A percentile compares a stretch with the other conserved stretches of the same genome.
Evolutionary conservation across 2,797 vertebrate species (phyloP).

Genomic region (Spinibarbus caldwelli): DNA sequence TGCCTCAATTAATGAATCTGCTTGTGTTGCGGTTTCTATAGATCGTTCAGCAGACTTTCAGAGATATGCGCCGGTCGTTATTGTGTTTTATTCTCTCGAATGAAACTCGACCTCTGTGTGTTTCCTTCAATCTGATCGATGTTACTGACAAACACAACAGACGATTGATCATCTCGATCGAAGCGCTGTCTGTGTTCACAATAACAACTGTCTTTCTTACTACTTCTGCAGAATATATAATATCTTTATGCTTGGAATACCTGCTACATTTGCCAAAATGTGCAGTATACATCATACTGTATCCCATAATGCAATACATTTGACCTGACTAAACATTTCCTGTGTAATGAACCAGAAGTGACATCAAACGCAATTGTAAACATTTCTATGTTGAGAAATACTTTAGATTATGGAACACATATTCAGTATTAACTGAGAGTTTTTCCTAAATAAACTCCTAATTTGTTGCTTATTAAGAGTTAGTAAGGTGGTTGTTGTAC

Average conservation of each 20-base stretch:
- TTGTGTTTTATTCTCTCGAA: neutral
- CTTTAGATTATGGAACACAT: neutral
- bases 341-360: neutral
- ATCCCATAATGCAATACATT: neutral
- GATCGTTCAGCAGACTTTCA: neutral
- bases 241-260: neutral
- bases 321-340: neutral
- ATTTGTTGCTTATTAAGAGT: too few relatives aligned
- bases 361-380: neutral
- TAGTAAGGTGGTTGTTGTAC: too few relatives aligned
- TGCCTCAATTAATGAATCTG: neutral
- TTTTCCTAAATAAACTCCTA: neutral
- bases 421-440: neutral
- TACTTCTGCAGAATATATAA: too few relatives aligned
- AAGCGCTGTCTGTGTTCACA: too few relatives aligned
- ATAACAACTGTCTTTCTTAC: too few relatives aligned
- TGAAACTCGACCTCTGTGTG: neutral
- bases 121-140: too few relatives aligned
- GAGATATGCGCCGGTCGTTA: neutral
- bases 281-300: neutral
- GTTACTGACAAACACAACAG: too few relatives aligned
- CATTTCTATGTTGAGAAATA: neutral
- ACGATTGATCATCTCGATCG: too few relatives aligned
- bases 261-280: neutral
- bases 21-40: neutral